Percentiles rank a stretch among this genome's conserved stretches.
Evolutionary conservation across 1,140 invertebrate species (phyloP).

Genomic region (Bombus ignitus): DNA sequence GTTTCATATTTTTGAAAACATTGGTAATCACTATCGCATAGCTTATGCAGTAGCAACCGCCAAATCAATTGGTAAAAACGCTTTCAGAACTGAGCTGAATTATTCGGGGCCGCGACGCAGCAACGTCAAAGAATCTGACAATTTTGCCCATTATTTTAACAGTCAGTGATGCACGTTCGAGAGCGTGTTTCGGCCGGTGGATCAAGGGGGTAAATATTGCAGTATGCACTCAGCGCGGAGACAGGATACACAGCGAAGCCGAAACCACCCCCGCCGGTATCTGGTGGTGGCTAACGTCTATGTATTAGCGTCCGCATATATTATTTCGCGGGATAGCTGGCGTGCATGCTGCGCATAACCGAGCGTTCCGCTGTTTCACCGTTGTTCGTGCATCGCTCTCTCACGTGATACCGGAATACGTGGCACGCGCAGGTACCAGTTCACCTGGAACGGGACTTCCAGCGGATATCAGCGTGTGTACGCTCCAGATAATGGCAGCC

Average conservation of each 20-base stretch:
- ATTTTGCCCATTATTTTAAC: constrained; percentile 54
- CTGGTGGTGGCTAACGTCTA: constrained; percentile 70
- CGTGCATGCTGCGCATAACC: constrained; percentile 63
- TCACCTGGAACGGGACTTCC: constrained; percentile 16
- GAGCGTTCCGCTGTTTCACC: constrained; percentile 49
- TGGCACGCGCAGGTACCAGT: constrained; percentile 61
- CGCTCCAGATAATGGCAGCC: not conserved
- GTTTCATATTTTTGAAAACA: not conserved
- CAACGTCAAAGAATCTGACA: constrained; percentile 51
- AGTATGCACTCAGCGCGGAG: constrained; percentile 79
- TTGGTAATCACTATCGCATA: too few species aligned
- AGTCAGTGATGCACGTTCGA: constrained; percentile 23
- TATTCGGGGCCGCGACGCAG: constrained; percentile 8
- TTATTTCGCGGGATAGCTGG: constrained; percentile 76
- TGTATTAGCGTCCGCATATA: constrained; percentile 79
- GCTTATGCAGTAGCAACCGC: too few species aligned
- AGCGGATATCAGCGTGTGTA: not conserved
- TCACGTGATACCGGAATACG: constrained; percentile 62
- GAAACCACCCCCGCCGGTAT: constrained; percentile 16
- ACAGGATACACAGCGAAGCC: constrained; percentile 69
- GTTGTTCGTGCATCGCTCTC: constrained; percentile 51
- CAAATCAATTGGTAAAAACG: not conserved
- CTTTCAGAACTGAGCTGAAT: constrained; percentile 16
- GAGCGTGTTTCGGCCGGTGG: constrained; percentile 48
- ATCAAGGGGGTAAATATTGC: constrained; percentile 78